These are phyloP conservation scores for Agrochola litura DNA, from an alignment of 2,888 invertebrate species.

Conservation along the genomic window DNA sequence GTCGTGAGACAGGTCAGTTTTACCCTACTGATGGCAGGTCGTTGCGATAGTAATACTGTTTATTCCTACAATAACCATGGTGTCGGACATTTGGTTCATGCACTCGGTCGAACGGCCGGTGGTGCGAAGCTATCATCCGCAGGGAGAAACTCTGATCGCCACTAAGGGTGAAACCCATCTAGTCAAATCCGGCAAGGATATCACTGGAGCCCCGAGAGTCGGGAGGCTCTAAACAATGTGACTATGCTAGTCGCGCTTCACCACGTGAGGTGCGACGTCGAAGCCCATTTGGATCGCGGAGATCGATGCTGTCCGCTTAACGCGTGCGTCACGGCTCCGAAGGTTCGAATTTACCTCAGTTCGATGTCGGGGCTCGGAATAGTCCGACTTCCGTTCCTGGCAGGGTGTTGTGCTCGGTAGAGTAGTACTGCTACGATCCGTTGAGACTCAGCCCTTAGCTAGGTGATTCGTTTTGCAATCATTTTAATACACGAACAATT, in stretches of 20 bases:
- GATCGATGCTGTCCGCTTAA: slow-evolving; percentile 71
- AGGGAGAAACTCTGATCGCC: not conserved
- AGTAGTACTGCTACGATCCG: slow-evolving; percentile 80
- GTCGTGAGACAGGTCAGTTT: slow-evolving; percentile 92
- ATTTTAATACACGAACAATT: not conserved
- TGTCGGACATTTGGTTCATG: slow-evolving; percentile 87
- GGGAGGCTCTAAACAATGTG: slow-evolving; percentile 85
- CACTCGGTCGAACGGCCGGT: slow-evolving; percentile 91
- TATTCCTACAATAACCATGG: no score
- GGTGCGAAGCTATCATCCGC: slow-evolving; percentile 91
- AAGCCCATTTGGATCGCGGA: slow-evolving; percentile 79
- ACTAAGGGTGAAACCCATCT: not conserved
- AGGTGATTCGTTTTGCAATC: slow-evolving; percentile 62
- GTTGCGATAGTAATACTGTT: slow-evolving; percentile 89
- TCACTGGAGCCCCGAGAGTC: slow-evolving; percentile 70
- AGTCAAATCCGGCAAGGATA: not conserved
- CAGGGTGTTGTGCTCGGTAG: slow-evolving; percentile 81
- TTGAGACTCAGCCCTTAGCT: slow-evolving; percentile 90
- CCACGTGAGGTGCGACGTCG: slow-evolving; percentile 77
- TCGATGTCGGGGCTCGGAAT: slow-evolving; percentile 86
- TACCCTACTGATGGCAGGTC: slow-evolving; percentile 90
- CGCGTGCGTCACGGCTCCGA: slow-evolving; percentile 65
- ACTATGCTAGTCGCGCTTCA: slow-evolving; percentile 77
- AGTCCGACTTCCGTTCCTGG: slow-evolving; percentile 91
- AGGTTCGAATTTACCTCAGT: slow-evolving; percentile 49